phyloP scores from a whole-genome alignment of 1,140 invertebrate species.

The Daktulosphaira vitifoliae region DNA sequence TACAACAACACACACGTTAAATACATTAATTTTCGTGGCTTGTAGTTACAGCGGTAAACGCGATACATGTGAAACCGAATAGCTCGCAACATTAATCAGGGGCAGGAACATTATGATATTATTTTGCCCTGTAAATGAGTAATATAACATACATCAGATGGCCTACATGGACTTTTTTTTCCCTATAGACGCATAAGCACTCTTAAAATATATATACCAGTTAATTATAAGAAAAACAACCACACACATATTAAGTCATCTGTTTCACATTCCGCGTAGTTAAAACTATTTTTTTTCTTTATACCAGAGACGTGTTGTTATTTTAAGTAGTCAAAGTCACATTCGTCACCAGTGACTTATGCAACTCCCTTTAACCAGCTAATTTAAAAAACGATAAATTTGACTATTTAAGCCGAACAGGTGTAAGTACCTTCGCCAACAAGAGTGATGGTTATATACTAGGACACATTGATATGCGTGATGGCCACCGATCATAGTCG shows the following conservation, averaged over 20 bases:
- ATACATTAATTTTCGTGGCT: no score
- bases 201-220: constrained; percentile 24
- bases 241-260: constrained; percentile 29
- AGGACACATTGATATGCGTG: no score
- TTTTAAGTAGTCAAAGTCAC: constrained; percentile 23
- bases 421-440: not conserved
- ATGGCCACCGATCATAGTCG: no score
- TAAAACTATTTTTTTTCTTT: constrained; percentile 14
- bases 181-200: not conserved
- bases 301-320: not conserved
- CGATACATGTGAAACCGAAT: constrained; percentile 5
- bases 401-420: constrained; percentile 9
- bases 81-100: not conserved
- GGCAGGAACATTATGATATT: no score
- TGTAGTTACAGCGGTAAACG: no score
- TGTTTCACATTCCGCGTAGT: constrained; percentile 25
- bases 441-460: no score
- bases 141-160: constrained; percentile 16
- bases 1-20: no score
- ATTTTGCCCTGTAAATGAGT: not conserved
- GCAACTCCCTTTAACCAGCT: not conserved
- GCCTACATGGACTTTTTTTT: constrained; percentile 2
- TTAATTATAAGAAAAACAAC: constrained; percentile 32
- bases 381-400: constrained; percentile 30
- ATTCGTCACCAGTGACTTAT: constrained; percentile 24